Evolutionary conservation across 2,888 invertebrate genomes (phyloP).

Genomic region (Tipula lateralis): DNA sequence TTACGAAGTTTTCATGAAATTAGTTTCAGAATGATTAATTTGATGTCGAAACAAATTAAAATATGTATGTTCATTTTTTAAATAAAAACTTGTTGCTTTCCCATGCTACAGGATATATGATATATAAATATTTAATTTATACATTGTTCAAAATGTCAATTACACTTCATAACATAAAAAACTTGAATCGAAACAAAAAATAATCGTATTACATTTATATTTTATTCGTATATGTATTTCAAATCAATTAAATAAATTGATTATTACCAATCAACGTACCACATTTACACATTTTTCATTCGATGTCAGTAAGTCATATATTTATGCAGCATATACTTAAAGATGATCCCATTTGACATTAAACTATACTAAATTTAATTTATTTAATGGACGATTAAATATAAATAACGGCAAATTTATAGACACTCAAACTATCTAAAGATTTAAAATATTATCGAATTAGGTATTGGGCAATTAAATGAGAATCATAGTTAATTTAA

Average conservation of each 20-base stretch:
- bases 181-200: background rate
- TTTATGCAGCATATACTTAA: background rate
- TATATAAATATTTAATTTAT: background rate
- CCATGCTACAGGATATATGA: background rate
- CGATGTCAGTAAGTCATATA: background rate
- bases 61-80: background rate
- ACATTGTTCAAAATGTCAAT: conserved; percentile 1
- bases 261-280: background rate
- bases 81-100: background rate
- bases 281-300: background rate
- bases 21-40: background rate
- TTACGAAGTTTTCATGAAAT: background rate
- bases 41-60: background rate
- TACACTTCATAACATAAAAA: background rate
- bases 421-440: no score
- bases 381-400: background rate
- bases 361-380: background rate
- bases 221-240: background rate
- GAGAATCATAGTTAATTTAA: no score
- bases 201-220: background rate
- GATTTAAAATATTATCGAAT: no score
- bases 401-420: background rate
- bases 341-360: background rate
- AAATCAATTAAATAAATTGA: background rate
- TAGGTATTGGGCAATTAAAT: no score